phyloP scores from a whole-genome alignment of 2,888 invertebrate species.

The Monoplex corrugatus region DNA sequence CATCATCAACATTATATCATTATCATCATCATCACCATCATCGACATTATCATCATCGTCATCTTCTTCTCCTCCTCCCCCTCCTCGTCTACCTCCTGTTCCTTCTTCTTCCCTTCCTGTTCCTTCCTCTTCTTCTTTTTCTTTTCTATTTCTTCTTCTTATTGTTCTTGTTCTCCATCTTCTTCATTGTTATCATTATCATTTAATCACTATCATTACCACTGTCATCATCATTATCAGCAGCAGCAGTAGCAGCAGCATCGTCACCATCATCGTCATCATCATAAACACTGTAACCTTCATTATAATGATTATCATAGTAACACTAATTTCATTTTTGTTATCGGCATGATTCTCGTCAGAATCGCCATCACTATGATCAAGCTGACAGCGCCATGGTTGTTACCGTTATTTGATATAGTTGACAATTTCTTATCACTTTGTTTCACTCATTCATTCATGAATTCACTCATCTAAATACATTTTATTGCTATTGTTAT shows the following conservation, averaged over 20 bases:
- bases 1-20: background rate
- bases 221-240: conserved; percentile 6
- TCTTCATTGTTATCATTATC: background rate
- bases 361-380: background rate
- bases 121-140: no score
- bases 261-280: background rate
- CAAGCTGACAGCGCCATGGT: no score
- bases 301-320: background rate
- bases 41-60: conserved; percentile 20
- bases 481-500: no score
- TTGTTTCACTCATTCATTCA: no score
- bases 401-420: no score
- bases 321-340: background rate
- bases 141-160: no score
- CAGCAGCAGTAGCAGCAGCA: background rate
- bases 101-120: no score
- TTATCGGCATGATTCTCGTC: background rate
- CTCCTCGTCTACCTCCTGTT: no score
- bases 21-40: conserved; percentile 3
- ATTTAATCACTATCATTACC: background rate
- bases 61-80: background rate
- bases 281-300: background rate
- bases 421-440: no score
- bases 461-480: no score
- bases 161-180: no score